A percentile compares a stretch with the other conserved stretches of the same genome.
Evolutionary conservation across 2,888 invertebrate species (phyloP).

Genomic region (Clitarchus hookeri): DNA sequence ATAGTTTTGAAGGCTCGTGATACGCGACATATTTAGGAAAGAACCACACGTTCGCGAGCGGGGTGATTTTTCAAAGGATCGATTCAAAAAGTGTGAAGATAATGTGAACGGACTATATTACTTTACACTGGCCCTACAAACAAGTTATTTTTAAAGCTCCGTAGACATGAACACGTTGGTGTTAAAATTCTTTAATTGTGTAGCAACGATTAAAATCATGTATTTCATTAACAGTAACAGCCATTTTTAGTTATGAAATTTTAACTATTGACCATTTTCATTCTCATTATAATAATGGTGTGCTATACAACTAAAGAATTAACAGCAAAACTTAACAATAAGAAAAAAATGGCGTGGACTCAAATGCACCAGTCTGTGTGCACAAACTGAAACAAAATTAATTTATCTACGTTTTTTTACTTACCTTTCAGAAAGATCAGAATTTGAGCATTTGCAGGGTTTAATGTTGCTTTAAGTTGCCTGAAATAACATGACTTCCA

Average conservation of each 20-base stretch:
- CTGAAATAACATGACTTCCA: too few species aligned
- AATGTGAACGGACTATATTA: too few species aligned
- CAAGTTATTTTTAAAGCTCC: neutral
- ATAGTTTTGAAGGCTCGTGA: too few species aligned
- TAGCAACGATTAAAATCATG: neutral
- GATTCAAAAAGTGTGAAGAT: too few species aligned
- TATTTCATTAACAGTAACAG: neutral
- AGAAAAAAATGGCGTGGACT: neutral
- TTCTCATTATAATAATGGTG: neutral
- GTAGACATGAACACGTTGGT: neutral
- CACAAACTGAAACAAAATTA: neutral
- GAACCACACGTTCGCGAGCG: too few species aligned
- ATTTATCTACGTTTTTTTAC: neutral
- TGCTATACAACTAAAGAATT: neutral
- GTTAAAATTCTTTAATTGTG: neutral
- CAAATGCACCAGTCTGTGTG: neutral
- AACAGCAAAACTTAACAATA: neutral
- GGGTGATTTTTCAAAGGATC: too few species aligned
- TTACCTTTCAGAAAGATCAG: neutral
- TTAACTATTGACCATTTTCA: too few species aligned
- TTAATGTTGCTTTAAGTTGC: too few species aligned
- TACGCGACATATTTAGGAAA: too few species aligned
- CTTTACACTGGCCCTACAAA: neutral
- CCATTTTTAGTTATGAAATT: too few species aligned
- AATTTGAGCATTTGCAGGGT: neutral